Evolutionary conservation across 2,797 vertebrate species (phyloP).

Genomic region (Acanthurus tractus): DNA sequence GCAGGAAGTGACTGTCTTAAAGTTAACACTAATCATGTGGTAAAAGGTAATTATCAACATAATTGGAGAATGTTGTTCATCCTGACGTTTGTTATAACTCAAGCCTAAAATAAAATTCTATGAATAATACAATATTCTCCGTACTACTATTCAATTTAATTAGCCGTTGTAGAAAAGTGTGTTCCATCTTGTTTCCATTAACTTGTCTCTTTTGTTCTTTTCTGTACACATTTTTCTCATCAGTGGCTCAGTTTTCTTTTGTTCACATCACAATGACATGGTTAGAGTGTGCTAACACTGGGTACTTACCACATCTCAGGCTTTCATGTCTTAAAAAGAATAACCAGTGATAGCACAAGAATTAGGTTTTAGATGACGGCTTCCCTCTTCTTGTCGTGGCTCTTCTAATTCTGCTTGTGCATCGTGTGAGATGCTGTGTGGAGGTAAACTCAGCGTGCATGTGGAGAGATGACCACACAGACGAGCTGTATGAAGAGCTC

Average conservation of each 20-base stretch:
- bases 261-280: conserved; percentile 65
- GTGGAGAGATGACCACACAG: conserved; percentile 43
- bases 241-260: conserved; percentile 60
- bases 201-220: conserved; percentile 61
- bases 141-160: conserved; percentile 61
- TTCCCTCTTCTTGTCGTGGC: conserved; percentile 34
- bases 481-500: conserved; percentile 59
- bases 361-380: conserved; percentile 51
- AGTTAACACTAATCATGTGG: conserved; percentile 40
- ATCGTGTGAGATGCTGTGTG: conserved; percentile 39
- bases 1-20: conserved; percentile 20
- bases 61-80: conserved; percentile 43
- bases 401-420: conserved; percentile 31
- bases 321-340: conserved; percentile 67
- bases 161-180: conserved; percentile 44
- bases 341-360: conserved; percentile 55
- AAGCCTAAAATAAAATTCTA: conserved; percentile 51
- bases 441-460: conserved; percentile 32
- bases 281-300: conserved; percentile 52
- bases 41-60: conserved; percentile 63
- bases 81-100: conserved; percentile 37
- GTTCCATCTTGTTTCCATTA: conserved; percentile 65
- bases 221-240: conserved; percentile 59
- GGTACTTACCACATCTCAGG: conserved; percentile 51
- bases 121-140: conserved; percentile 52